phyloP scores from a whole-genome alignment of 37 sponge, comb jelly and placozoan species.

The Cliona cf. orientalis region DNA sequence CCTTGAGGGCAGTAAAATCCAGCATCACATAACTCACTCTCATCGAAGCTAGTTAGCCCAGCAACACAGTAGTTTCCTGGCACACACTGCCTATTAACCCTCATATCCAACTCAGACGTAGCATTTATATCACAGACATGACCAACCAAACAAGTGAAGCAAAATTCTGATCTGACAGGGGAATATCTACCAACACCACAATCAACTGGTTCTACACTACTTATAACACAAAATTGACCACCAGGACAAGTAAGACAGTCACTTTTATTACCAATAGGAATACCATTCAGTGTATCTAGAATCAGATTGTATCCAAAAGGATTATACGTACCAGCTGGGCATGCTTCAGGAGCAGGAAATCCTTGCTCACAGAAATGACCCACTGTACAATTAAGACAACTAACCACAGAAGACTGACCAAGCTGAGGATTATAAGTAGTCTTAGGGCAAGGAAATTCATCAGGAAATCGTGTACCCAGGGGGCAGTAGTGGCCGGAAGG shows the following conservation, averaged over 20 bases:
- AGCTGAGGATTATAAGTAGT: not conserved
- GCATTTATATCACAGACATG: constrained; percentile 9
- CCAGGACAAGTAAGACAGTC: constrained; percentile 17
- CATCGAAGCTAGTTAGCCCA: not conserved
- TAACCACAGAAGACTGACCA: not conserved
- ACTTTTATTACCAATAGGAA: constrained; percentile 14
- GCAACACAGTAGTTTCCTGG: constrained; percentile 11
- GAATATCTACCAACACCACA: constrained; percentile 5
- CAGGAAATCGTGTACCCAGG: not conserved
- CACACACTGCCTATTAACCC: not conserved
- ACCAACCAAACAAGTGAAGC: constrained; percentile 4
- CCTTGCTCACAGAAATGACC: constrained; percentile 5
- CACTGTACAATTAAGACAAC: constrained; percentile 3
- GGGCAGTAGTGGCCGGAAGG: constrained; percentile 2
- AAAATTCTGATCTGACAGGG: not conserved
- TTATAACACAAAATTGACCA: constrained; percentile 7
- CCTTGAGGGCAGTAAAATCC: constrained; percentile 26
- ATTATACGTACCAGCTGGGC: constrained; percentile 6
- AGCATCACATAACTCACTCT: constrained; percentile 1
- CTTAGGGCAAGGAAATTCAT: constrained; percentile 5
- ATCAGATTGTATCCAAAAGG: not conserved
- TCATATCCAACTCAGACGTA: not conserved
- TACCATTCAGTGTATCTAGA: not conserved
- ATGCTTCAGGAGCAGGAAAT: not conserved
- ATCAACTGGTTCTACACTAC: not conserved